Conservation (phyloP, 1,140 invertebrate genomes). For the Berghia stephanieae region DNA sequence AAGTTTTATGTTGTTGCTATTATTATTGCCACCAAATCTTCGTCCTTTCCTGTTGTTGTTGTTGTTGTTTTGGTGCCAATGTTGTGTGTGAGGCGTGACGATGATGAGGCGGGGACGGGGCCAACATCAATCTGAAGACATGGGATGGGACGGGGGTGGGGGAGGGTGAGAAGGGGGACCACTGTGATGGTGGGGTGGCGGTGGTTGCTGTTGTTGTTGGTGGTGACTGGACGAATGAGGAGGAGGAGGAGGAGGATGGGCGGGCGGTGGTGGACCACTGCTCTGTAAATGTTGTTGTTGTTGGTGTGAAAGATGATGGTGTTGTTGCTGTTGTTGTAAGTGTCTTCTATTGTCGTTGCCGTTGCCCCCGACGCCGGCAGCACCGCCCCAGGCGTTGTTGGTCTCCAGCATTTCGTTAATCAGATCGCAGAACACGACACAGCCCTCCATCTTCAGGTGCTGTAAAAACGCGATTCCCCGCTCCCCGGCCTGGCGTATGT, state of each 20-base stretch:
- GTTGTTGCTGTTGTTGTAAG: constrained; percentile 28
- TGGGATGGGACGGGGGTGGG: background rate
- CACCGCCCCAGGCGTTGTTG: constrained; percentile 45
- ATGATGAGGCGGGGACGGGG: too few relatives aligned
- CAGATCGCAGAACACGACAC: constrained; percentile 59
- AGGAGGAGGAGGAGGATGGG: constrained; percentile 10
- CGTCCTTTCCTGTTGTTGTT: background rate
- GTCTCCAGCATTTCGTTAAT: constrained; percentile 61
- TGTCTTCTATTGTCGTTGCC: too few relatives aligned
- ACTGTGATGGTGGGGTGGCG: constrained; percentile 10
- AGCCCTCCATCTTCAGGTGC: constrained; percentile 55
- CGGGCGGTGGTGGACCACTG: background rate
- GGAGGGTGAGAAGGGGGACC: background rate
- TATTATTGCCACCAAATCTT: background rate
- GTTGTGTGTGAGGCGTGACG: too few relatives aligned
- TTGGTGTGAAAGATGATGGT: background rate
- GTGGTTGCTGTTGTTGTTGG: background rate
- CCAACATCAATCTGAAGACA: constrained; percentile 24
- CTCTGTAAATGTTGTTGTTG: constrained; percentile 20
- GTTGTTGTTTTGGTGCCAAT: too few relatives aligned
- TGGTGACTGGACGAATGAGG: background rate
- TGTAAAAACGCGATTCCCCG: constrained; percentile 56
- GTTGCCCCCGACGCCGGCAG: constrained; percentile 2
- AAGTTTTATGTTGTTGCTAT: background rate
- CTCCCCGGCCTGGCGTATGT: constrained; percentile 59